Base-by-base conservation (phyloP, 2,888 invertebrate genomes). In the Stenotaenia linearis region DNA sequence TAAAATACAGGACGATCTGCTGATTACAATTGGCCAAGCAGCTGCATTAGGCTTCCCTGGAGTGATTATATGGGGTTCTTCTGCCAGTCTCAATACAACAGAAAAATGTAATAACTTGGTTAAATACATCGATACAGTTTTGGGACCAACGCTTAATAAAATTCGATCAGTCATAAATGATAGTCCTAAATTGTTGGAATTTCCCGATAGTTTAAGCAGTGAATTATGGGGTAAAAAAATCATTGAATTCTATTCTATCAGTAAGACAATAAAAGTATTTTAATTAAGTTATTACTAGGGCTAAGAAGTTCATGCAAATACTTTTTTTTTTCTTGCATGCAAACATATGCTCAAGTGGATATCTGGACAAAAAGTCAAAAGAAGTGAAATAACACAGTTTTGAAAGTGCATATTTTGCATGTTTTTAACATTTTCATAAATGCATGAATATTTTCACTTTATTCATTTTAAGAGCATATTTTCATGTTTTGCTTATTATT, bases 21-120 rank as follows among this genome's bases (percentile, higher is more conserved):
- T 76, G n/a, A 30, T 76, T 32, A 76, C 76, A 10, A 21, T 76
- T 12, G 76, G 76, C 37, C 76, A 76, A 37, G 37, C 76, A 37
- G 76, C 35, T 18, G 76, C 37, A 30, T 76, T 76, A 37, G 35
- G 76, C 1, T 76, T 76, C 12, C 76, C 76, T 15, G 76, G 76
- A 18, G 37, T 76, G 3, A 10, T 76, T 2, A 21, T 76, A 12
- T 76, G 76, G 76, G 76, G 76, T 15, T 37, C 35, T 4, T 76
- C 32, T 15, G 10, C 12, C 4, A 76, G n/a, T 32, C n/a, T 35
- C 9, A 15, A 4, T n/a, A 18, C 32, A 1, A 32, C 18, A 37
- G 76, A 76, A 18, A 76, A 76, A 76, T 76, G 76, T 35, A 4
- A 76, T 7, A 18, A 23, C 10, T 37, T 76, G 6, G 15, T n/a